Conservation (phyloP, 1,140 invertebrate species). For the Papilio aristodemus region DNA sequence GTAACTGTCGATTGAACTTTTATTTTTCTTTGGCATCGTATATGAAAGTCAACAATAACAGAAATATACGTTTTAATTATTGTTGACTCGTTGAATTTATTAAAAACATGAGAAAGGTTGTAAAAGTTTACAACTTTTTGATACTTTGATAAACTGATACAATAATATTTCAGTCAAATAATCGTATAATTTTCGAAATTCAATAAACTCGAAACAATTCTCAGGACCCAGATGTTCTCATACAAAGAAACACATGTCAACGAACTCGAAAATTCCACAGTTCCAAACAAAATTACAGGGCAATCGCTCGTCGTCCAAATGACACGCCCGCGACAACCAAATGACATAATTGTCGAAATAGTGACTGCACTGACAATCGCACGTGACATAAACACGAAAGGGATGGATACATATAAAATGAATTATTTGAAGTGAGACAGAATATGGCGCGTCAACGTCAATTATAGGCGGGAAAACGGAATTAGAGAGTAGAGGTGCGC, state of each 20-base stretch:
- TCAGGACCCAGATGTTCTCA: constrained; percentile 65
- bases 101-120: too few species aligned
- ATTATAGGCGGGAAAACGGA: constrained; percentile 79
- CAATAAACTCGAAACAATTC: constrained; percentile 30
- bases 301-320: constrained; percentile 76
- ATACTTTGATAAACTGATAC: too few species aligned
- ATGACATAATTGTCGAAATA: constrained; percentile 81
- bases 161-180: too few species aligned
- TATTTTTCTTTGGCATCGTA: too few species aligned
- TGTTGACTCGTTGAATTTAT: too few species aligned
- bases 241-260: constrained; percentile 66
- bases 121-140: too few species aligned
- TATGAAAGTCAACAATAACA: too few species aligned
- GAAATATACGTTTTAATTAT: too few species aligned
- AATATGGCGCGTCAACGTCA: constrained; percentile 67
- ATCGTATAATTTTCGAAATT: too few species aligned
- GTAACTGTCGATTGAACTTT: too few species aligned
- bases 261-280: constrained; percentile 69
- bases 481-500: constrained; percentile 71
- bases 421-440: constrained; percentile 45
- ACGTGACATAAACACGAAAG: constrained; percentile 67
- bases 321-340: constrained; percentile 76
- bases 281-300: constrained; percentile 75
- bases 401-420: constrained; percentile 44
- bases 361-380: constrained; percentile 71